A percentile compares a stretch with the other conserved stretches of the same genome.
These are phyloP conservation scores for Neoseiulus cucumeris DNA, from an alignment of 1,140 invertebrate species.

Conservation along the genomic window DNA sequence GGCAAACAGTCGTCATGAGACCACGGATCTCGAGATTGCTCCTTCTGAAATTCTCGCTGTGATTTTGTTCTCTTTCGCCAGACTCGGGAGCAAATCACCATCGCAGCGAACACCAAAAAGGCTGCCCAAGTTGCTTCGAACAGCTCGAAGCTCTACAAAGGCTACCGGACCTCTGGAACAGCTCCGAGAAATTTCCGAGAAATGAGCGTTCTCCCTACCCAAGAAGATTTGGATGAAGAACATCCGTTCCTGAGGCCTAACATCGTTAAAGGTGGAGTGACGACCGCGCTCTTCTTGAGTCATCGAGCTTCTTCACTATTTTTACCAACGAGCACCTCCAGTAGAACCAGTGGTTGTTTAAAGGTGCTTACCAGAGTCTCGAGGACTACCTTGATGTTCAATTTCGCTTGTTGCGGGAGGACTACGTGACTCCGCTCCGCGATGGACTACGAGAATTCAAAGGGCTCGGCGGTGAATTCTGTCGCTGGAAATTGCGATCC, in stretches of 20 bases:
- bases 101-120: background rate
- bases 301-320: constrained; percentile 17
- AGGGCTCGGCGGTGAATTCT: background rate
- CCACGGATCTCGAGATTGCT: background rate
- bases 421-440: constrained; percentile 31
- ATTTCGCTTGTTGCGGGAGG: constrained; percentile 49
- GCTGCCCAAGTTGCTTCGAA: background rate
- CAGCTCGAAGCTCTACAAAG: background rate
- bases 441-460: constrained; percentile 19
- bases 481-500: background rate
- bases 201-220: constrained; percentile 16
- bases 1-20: no score
- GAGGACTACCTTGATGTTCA: constrained; percentile 51
- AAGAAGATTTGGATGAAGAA: constrained; percentile 12
- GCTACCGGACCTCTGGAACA: background rate
- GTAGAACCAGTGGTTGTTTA: background rate
- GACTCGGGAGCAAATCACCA: background rate
- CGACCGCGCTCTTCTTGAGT: no score
- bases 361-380: constrained; percentile 27
- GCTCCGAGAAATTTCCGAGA: constrained; percentile 16
- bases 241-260: constrained; percentile 36
- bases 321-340: background rate
- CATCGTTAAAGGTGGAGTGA: constrained; percentile 37
- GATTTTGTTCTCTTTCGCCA: background rate
- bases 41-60: background rate